Evolutionary conservation across 2,113 vertebrate genomes (phyloP), one percentile per base, ranked within the genome.

Genomic region (Thalassoma bifasciatum): DNA sequence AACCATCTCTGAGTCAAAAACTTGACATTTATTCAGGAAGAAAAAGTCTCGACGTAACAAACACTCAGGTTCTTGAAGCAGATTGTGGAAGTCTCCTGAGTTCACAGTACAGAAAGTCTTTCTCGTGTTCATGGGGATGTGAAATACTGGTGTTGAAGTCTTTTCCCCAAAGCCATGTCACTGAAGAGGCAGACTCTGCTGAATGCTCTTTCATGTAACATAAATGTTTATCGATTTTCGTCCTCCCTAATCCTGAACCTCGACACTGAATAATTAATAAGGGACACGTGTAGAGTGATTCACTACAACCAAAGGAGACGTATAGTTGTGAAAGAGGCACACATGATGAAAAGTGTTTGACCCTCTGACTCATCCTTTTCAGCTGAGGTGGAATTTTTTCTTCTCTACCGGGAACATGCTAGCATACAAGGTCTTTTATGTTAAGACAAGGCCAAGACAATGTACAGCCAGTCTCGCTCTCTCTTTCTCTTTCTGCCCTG

Each of bases 191-290:
- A 42, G 21, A 42, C 30, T 68, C 56, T 36, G 44, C 23, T 58
- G 38, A 72, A 74, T 13, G 63, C 53, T 73, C 52, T 62, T 80
- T 78, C 73, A 72, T 66, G 51, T 42, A 57, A 56, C 34, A 73
- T 14, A 52, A 63, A 80, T 66, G 34, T 52, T 54, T 30, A 76
- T 81, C 62, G 71, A 70, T 75, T 79, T 76, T 79, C 46, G 47
- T 72, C 37, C 22, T 62, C 23, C 22, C 14, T n/a, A 60, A 75
- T 37, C 12, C 61, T 38, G 49, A 70, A 69, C 49, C 8, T 50
- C 49, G 52, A 26, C 7, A 30, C 22, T 81, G 49, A 72, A 84
- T 73, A 53, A 81, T 80, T 75, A 50, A 86, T 69, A 36, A 61
- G n/a, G 58, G 40, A 51, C 56, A 64, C 22, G 42, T 34, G 26